Base-by-base conservation (phyloP, 1,140 invertebrate species). In the Lepidostoma basale region DNA sequence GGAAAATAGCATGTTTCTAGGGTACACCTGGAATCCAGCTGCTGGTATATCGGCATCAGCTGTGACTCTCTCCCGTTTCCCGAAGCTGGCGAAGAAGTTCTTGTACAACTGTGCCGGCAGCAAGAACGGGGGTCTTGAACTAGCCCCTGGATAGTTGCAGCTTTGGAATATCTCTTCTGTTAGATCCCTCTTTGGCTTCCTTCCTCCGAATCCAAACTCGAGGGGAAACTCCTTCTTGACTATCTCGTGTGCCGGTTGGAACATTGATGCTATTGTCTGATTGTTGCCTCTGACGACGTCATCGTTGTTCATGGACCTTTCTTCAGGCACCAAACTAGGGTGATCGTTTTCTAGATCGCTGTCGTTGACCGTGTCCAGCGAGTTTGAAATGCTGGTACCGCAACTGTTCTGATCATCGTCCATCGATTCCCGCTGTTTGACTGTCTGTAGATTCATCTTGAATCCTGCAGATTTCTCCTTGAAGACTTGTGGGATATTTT, bases 61-160 rank as follows among this genome's bases (percentile, higher is more conserved):
- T n/a, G 63, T 62, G 74, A 78, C 79, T 39, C 81, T 73, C 60
- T 81, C 78, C 44, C 81, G 78, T 66, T 83, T 84, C 0, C 80
- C 79, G 62, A 84, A 77, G 75, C 85, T 91, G 18, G 89, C 90
- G 69, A 92, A 78, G 45, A 92, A 83, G 74, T 86, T 92, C 76
- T 92, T 92, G 76, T 92, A 92, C 67, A 92, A 81, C 74, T 92
- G 89, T 62, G 89, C 87, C 5, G 89, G 89, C 67, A 92, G 81
- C 12, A 92, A 78, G 74, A 92, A 89, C 5, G 85, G 84, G 2
- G 82, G 67, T 28, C 67, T 58, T 9, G 64, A 42, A 30, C 63
- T 74, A 2, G 67, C 67, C 1, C 66, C 64, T 20, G 67, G 77
- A 52, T 68, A 73, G 26, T 52, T 67, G 54, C 78, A 73, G 3